Conservation (phyloP, 2,888 invertebrate genomes). For the Bursaphelenchus okinawaensis region DNA sequence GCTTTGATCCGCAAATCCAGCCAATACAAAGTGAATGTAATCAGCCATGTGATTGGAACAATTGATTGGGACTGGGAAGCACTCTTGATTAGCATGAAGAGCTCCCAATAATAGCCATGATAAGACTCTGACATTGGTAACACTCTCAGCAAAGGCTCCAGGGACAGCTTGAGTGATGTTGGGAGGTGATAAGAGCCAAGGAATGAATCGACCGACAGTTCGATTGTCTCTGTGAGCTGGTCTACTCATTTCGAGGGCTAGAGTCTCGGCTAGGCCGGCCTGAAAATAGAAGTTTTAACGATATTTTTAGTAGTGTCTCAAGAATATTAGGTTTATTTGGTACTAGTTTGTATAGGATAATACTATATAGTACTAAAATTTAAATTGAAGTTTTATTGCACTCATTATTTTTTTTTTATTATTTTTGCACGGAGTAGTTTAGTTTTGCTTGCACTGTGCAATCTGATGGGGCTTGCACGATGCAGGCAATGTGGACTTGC, state of each 20-base stretch:
- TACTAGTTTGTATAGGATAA: too few relatives aligned
- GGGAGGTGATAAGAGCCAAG: conserved; percentile 56
- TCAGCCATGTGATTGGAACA: conserved; percentile 93
- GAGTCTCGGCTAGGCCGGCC: conserved; percentile 75
- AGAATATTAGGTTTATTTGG: too few relatives aligned
- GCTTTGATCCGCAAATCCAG: conserved; percentile 90
- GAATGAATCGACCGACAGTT: conserved; percentile 52
- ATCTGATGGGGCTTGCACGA: too few relatives aligned
- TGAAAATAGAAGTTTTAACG: too few relatives aligned
- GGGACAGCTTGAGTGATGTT: conserved; percentile 53
- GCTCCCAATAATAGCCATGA: conserved; percentile 94
- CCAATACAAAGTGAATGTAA: conserved; percentile 90
- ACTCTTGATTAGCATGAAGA: conserved; percentile 63
- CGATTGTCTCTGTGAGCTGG: conserved; percentile 59
- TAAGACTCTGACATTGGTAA: conserved; percentile 81
- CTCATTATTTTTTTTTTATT: too few relatives aligned
- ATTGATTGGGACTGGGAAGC: conserved; percentile 81
- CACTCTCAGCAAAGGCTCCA: conserved; percentile 54
- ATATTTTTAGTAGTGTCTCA: too few relatives aligned
- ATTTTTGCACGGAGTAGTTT: too few relatives aligned
- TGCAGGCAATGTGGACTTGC: too few relatives aligned
- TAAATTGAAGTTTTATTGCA: too few relatives aligned
- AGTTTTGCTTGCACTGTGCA: too few relatives aligned
- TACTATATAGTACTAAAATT: too few relatives aligned
- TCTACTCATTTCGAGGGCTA: conserved; percentile 85